Percentiles rank a stretch among this genome's conserved stretches.
phyloP scores from a whole-genome alignment of 2,797 vertebrate genomes.

The Potorous gilbertii region DNA sequence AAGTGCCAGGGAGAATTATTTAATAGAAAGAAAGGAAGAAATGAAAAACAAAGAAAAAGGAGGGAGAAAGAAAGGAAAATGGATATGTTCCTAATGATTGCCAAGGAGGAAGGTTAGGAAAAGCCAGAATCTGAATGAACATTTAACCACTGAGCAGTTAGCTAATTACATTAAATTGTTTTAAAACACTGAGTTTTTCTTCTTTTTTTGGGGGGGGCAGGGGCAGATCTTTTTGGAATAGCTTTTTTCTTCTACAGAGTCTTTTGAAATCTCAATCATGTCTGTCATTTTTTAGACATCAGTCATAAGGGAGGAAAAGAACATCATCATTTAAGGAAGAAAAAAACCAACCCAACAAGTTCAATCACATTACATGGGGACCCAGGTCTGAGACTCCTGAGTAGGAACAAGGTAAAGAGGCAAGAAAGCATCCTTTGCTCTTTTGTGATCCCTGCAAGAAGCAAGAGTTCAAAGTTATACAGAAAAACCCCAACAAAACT shows the following conservation, averaged over 20 bases:
- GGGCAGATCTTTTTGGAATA: neutral
- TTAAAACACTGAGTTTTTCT: neutral
- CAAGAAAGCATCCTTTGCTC: neutral
- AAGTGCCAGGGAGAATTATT: slow-evolving; percentile 23
- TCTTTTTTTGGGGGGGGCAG: neutral
- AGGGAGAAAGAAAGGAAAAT: neutral
- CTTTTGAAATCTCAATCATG: slow-evolving; percentile 30
- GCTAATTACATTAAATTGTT: neutral
- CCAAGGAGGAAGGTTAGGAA: slow-evolving; percentile 26
- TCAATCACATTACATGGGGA: neutral
- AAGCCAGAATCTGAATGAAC: neutral
- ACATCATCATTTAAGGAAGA: neutral
- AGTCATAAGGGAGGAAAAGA: neutral
- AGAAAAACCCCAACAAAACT: neutral
- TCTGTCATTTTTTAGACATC: slow-evolving; percentile 18
- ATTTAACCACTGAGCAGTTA: neutral
- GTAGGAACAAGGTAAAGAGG: neutral
- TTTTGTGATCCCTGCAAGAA: neutral
- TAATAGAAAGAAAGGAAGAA: neutral
- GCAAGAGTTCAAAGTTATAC: neutral
- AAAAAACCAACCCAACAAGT: neutral
- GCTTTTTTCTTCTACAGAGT: slow-evolving; percentile 31
- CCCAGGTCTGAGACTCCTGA: neutral
- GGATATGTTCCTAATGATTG: slow-evolving; percentile 22
- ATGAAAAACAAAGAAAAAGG: neutral